These are phyloP conservation scores for Drosophila auraria DNA, from an alignment of 1,140 invertebrate species.

Conservation along the genomic window DNA sequence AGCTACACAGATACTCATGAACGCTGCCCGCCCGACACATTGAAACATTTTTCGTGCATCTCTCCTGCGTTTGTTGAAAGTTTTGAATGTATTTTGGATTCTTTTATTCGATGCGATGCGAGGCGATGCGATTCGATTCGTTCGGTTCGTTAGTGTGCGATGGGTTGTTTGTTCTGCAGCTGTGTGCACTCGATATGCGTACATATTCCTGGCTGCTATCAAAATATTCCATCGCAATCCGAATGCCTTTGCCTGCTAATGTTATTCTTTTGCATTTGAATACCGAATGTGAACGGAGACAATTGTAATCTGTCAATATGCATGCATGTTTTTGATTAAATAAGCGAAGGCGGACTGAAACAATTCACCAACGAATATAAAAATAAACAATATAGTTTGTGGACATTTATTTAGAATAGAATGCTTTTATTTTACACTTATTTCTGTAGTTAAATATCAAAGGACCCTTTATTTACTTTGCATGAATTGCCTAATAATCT, in stretches of 20 bases:
- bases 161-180: conserved; percentile 50
- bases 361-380: conserved; percentile 17
- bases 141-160: conserved; percentile 42
- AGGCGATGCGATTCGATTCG: conserved; percentile 16
- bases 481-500: conserved; percentile 23
- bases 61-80: conserved; percentile 70
- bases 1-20: conserved; percentile 26
- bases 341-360: conserved; percentile 4
- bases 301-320: conserved; percentile 31
- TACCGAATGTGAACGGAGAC: conserved; percentile 17
- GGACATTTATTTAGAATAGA: conserved; percentile 1
- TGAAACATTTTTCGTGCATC: conserved; percentile 65
- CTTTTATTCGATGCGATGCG: conserved; percentile 33
- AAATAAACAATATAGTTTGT: conserved; percentile 24
- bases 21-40: conserved; percentile 38
- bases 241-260: conserved; percentile 42
- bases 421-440: background rate
- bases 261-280: conserved; percentile 49
- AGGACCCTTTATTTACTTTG: conserved; percentile 4
- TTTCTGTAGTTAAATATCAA: background rate
- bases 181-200: conserved; percentile 18
- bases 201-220: conserved; percentile 40
- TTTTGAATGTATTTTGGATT: conserved; percentile 65
- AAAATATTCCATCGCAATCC: conserved; percentile 40
- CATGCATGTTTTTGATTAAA: conserved; percentile 44